These are phyloP conservation scores for Aythya fuligula DNA, from an alignment of 2,797 vertebrate species.

Conservation along the genomic window DNA sequence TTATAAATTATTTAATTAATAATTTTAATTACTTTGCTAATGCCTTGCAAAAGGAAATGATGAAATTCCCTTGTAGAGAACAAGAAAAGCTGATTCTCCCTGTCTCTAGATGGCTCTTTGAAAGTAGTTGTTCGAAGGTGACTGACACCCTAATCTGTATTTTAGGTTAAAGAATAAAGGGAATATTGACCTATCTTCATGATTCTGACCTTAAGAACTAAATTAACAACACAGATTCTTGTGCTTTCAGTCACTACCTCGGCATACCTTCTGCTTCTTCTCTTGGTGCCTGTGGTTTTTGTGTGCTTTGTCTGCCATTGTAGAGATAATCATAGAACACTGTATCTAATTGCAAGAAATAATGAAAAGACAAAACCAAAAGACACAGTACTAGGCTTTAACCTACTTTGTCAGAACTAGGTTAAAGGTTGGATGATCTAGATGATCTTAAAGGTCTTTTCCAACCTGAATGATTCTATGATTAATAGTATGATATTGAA, in stretches of 20 bases:
- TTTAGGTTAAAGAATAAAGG: background rate
- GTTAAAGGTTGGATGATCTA: too few species aligned
- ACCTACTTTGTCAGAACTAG: too few species aligned
- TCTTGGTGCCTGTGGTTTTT: background rate
- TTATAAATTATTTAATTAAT: too few species aligned
- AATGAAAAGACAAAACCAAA: background rate
- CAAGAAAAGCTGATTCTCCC: background rate
- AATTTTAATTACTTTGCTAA: too few species aligned
- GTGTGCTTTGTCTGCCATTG: background rate
- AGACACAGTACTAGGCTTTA: background rate
- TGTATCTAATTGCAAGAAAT: background rate
- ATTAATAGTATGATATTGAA: background rate
- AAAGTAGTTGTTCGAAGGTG: background rate
- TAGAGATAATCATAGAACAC: background rate
- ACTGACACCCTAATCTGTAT: background rate
- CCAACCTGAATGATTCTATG: too few species aligned
- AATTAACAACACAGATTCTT: background rate
- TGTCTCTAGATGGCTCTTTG: background rate
- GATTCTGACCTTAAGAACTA: background rate
- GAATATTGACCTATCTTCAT: background rate
- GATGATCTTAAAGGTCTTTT: too few species aligned
- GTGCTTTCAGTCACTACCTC: background rate
- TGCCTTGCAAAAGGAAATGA: background rate
- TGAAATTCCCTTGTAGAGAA: background rate
- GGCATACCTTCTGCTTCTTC: background rate